phyloP scores from a whole-genome alignment of 2,113 vertebrate genomes.

The Varanus komodoensis region DNA sequence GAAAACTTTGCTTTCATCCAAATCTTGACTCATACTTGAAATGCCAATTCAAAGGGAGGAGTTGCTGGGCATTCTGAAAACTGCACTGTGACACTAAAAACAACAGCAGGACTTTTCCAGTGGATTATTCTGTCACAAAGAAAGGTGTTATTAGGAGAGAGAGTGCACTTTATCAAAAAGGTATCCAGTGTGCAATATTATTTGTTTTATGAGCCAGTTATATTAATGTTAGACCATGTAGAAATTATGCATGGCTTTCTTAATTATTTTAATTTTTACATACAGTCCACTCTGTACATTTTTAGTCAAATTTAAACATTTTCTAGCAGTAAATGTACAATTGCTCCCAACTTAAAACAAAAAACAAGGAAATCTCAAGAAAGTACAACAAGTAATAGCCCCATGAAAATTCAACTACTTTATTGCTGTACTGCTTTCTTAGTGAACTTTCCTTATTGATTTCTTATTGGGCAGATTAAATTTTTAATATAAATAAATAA shows the following conservation, averaged over 20 bases:
- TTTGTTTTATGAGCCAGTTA: not conserved
- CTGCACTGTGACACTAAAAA: conserved; percentile 9
- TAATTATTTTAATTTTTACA: not conserved
- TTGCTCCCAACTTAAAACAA: rapidly evolving
- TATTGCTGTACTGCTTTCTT: not conserved
- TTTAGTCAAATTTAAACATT: not conserved
- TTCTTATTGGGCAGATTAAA: no score
- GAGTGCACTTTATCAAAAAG: not conserved
- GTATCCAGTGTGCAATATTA: not conserved
- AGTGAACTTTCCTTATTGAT: not conserved
- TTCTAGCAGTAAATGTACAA: not conserved
- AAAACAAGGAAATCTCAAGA: conserved; percentile 5
- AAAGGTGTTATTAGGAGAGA: not conserved
- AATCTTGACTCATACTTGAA: conserved; percentile 44
- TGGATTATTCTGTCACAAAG: conserved; percentile 21
- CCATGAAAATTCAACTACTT: not conserved
- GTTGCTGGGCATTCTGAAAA: conserved; percentile 32
- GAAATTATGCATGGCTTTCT: not conserved
- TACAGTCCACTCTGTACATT: not conserved
- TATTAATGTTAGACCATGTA: not conserved
- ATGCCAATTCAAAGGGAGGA: conserved; percentile 34
- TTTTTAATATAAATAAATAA: no score
- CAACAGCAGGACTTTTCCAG: not conserved
- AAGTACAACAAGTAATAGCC: not conserved
- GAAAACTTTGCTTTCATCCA: conserved; percentile 51